A percentile compares a stretch with the other conserved stretches of the same genome.
Conservation (phyloP, 1,140 invertebrate genomes). For the Berghia stephanieae region DNA sequence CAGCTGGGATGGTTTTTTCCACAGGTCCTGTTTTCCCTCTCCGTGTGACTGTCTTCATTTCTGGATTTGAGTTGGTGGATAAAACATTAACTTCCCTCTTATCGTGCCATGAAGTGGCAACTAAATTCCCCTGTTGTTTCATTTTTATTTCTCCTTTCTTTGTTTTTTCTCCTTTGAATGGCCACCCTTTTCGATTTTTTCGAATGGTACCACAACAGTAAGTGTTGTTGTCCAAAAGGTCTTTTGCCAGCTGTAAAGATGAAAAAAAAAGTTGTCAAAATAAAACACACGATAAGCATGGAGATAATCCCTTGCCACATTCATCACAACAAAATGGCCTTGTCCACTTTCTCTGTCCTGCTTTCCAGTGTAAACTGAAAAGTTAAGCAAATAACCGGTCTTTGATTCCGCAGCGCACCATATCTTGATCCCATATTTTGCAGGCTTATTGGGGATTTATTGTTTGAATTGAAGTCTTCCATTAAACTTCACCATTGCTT, state of each 20-base stretch:
- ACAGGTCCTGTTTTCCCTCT: not conserved
- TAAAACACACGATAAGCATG: slow-evolving; percentile 12
- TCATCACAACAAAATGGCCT: slow-evolving; percentile 16
- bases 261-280: slow-evolving; percentile 33
- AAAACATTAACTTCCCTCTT: slow-evolving; percentile 12
- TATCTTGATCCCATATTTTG: slow-evolving; percentile 67
- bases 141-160: not conserved
- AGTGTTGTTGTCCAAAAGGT: slow-evolving; percentile 4
- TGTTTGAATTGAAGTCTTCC: slow-evolving; percentile 64
- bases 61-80: slow-evolving; percentile 27
- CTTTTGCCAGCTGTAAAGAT: slow-evolving; percentile 19
- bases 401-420: slow-evolving; percentile 41
- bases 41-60: not conserved
- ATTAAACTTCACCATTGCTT: slow-evolving; percentile 68
- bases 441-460: slow-evolving; percentile 64
- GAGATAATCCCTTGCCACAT: not conserved
- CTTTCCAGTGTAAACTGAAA: slow-evolving; percentile 24
- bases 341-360: not conserved
- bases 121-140: slow-evolving; percentile 4
- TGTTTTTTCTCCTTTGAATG: not conserved
- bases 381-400: slow-evolving; percentile 29
- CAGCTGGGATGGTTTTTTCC: not conserved
- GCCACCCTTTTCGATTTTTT: slow-evolving; percentile 17
- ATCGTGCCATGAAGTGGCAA: slow-evolving; percentile 25
- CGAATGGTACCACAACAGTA: slow-evolving; percentile 20